Evolutionary conservation across 2,797 vertebrate genomes (phyloP).

Genomic region (Cynodonichthys magdalenae): DNA sequence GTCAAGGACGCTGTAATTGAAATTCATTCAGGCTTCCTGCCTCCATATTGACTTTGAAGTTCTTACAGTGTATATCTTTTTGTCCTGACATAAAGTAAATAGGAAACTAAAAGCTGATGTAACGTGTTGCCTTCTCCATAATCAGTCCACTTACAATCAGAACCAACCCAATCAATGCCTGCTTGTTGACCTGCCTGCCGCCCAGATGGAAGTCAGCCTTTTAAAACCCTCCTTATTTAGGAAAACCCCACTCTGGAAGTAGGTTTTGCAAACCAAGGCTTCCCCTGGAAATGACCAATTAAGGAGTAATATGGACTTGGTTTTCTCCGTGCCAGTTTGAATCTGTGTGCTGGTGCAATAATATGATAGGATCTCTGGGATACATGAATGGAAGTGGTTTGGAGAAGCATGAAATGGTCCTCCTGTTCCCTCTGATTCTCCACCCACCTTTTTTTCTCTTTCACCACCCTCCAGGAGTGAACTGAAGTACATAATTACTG

Average conservation of each 20-base stretch:
- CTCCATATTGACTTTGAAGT: slow-evolving; percentile 58
- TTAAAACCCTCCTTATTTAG: slow-evolving; percentile 76
- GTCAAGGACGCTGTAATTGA: slow-evolving; percentile 68
- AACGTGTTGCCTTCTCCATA: slow-evolving; percentile 64
- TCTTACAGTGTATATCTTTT: slow-evolving; percentile 51
- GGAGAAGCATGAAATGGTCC: slow-evolving; percentile 79
- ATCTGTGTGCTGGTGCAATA: slow-evolving; percentile 68
- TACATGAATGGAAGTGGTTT: slow-evolving; percentile 81
- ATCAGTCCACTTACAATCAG: slow-evolving; percentile 73
- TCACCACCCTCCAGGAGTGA: slow-evolving; percentile 70
- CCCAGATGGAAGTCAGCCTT: slow-evolving; percentile 75
- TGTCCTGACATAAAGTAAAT: slow-evolving; percentile 66
- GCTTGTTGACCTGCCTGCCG: slow-evolving; percentile 58
- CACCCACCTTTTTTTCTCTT: slow-evolving; percentile 25
- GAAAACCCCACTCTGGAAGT: slow-evolving; percentile 75
- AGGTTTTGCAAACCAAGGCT: slow-evolving; percentile 75
- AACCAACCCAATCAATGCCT: slow-evolving; percentile 73
- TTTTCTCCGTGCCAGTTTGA: slow-evolving; percentile 80
- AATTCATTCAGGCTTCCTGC: slow-evolving; percentile 48
- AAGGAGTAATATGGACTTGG: slow-evolving; percentile 76
- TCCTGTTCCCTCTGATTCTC: slow-evolving; percentile 33
- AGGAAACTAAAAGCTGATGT: slow-evolving; percentile 76
- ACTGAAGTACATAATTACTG: slow-evolving; percentile 77
- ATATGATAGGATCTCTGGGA: slow-evolving; percentile 80
- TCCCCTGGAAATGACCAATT: slow-evolving; percentile 84